Evolutionary conservation across 2,113 vertebrate species (phyloP).

Genomic region (Hippopotamus amphibius): DNA sequence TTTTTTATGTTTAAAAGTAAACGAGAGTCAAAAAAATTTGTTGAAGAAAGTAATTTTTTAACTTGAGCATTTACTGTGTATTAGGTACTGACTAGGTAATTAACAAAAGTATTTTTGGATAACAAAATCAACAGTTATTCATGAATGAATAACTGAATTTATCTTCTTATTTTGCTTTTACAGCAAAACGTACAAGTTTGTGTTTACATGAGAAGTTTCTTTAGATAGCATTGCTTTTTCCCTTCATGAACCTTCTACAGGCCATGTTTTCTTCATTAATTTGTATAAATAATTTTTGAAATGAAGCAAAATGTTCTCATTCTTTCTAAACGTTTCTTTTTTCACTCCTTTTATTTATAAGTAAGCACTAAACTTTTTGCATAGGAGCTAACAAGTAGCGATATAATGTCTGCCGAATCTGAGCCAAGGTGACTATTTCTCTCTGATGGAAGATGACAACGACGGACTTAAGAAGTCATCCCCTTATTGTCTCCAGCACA

Average conservation of each 20-base stretch:
- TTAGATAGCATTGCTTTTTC: slow-evolving; percentile 36
- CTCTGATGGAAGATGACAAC: slow-evolving; percentile 88
- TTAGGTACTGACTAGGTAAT: neutral
- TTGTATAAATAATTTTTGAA: slow-evolving; percentile 77
- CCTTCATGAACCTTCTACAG: slow-evolving; percentile 14
- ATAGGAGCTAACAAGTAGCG: slow-evolving; percentile 79
- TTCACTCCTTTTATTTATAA: slow-evolving; percentile 21
- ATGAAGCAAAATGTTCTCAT: slow-evolving; percentile 73
- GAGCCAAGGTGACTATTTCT: slow-evolving; percentile 86
- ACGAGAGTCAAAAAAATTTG: neutral
- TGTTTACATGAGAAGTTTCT: slow-evolving; percentile 29
- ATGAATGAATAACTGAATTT: neutral
- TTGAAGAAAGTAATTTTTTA: slow-evolving; percentile 38
- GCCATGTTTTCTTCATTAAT: slow-evolving; percentile 61
- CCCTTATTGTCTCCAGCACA: slow-evolving; percentile 94
- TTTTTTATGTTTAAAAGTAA: slow-evolving; percentile 28
- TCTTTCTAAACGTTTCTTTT: slow-evolving; percentile 51
- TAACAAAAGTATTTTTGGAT: neutral
- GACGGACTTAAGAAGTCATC: slow-evolving; percentile 92
- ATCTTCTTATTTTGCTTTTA: slow-evolving; percentile 20
- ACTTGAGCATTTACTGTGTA: neutral
- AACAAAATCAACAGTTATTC: slow-evolving; percentile 43
- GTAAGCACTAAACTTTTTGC: slow-evolving; percentile 73
- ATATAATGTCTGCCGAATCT: slow-evolving; percentile 78
- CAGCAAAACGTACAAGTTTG: neutral